phyloP scores from a whole-genome alignment of 2,113 vertebrate species.

The Hypanus sabinus region DNA sequence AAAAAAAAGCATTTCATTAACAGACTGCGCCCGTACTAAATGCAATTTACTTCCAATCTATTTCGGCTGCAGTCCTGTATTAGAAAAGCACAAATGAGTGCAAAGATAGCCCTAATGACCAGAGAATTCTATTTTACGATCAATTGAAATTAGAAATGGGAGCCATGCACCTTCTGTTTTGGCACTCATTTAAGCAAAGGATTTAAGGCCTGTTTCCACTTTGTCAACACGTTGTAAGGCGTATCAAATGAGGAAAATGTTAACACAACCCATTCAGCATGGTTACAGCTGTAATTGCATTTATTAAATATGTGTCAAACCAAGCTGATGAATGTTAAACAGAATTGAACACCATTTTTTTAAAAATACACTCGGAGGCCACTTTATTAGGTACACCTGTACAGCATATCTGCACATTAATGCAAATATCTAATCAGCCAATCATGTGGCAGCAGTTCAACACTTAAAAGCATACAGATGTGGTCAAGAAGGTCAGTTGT shows the following conservation, averaged over 20 bases:
- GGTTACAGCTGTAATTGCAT: constrained; percentile 20
- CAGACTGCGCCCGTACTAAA: background rate
- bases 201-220: constrained; percentile 22
- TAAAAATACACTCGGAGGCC: too few relatives aligned
- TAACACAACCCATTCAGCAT: constrained; percentile 11
- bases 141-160: background rate
- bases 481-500: too few relatives aligned
- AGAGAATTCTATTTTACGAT: constrained; percentile 14
- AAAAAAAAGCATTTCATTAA: background rate
- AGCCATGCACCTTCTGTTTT: background rate
- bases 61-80: background rate
- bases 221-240: background rate
- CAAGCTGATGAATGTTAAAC: constrained; percentile 7
- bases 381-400: too few relatives aligned
- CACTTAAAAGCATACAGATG: too few relatives aligned
- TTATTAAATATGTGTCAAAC: constrained; percentile 18
- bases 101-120: background rate
- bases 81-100: constrained; percentile 13
- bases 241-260: constrained; percentile 21
- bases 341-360: background rate
- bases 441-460: too few relatives aligned
- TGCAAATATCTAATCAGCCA: too few relatives aligned
- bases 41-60: constrained; percentile 17
- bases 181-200: background rate
- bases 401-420: too few relatives aligned